phyloP scores from a whole-genome alignment of 2,113 vertebrate genomes.

The Amblyopsis rosae region DNA sequence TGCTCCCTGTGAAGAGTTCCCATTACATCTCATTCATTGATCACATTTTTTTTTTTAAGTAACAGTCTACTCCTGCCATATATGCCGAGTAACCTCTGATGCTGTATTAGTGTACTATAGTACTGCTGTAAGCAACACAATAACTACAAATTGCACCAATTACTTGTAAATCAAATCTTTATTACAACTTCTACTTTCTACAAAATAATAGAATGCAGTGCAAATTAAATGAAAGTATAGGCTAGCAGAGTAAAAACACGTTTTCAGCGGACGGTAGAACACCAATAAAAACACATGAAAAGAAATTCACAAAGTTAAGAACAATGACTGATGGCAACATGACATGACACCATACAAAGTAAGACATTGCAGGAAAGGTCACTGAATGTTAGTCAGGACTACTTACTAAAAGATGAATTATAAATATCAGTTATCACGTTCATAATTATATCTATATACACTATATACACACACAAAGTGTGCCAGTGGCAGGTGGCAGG shows the following conservation, averaged over 20 bases:
- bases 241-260: constrained; percentile 33
- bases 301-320: constrained; percentile 18
- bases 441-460: constrained; percentile 48
- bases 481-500: constrained; percentile 36
- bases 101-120: no score
- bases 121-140: neutral
- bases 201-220: constrained; percentile 19
- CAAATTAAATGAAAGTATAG: constrained; percentile 59
- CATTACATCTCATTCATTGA: neutral
- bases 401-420: constrained; percentile 7
- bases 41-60: neutral
- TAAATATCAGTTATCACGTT: constrained; percentile 29
- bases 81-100: no score
- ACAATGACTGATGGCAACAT: constrained; percentile 26
- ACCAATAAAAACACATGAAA: constrained; percentile 18
- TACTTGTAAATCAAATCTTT: neutral
- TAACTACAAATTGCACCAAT: neutral
- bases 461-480: constrained; percentile 30
- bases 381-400: constrained; percentile 5
- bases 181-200: neutral
- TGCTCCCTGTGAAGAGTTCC: neutral
- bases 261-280: constrained; percentile 8
- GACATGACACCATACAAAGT: constrained; percentile 10
- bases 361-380: constrained; percentile 22
- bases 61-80: no score